A percentile compares a stretch with the other conserved stretches of the same genome.
Conservation (phyloP, 2,797 vertebrate genomes). For the Gorsachius magnificus region DNA sequence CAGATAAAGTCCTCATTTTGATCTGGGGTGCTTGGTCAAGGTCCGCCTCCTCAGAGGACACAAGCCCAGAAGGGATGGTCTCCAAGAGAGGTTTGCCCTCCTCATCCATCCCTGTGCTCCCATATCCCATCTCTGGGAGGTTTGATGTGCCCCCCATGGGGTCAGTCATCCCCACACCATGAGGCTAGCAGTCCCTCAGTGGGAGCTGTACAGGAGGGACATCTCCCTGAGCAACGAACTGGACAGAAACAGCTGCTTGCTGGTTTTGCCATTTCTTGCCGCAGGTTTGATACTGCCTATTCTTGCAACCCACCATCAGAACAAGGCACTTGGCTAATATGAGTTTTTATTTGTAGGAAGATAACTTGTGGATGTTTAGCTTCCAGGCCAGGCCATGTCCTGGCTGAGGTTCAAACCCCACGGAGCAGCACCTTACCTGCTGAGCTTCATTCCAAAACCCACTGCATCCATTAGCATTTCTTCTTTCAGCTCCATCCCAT, state of each 20-base stretch:
- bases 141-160: not conserved
- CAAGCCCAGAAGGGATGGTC: not conserved
- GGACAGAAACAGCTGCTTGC: rapidly evolving
- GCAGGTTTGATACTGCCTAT: not conserved
- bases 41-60: not conserved
- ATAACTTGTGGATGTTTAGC: not conserved
- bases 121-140: not conserved
- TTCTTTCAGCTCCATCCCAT: not conserved
- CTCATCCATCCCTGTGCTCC: not conserved
- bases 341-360: not conserved
- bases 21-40: not conserved
- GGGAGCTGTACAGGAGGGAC: not conserved
- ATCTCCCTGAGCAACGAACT: not conserved
- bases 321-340: not conserved
- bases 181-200: not conserved
- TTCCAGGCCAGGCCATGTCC: not conserved
- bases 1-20: not conserved
- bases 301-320: not conserved
- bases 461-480: not conserved
- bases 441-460: not conserved
- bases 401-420: not conserved
- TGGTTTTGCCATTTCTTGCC: not conserved
- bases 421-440: not conserved
- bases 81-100: not conserved
- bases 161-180: not conserved